Evolutionary conservation across 1,140 invertebrate species (phyloP).

Genomic region (Oscheius sp.): DNA sequence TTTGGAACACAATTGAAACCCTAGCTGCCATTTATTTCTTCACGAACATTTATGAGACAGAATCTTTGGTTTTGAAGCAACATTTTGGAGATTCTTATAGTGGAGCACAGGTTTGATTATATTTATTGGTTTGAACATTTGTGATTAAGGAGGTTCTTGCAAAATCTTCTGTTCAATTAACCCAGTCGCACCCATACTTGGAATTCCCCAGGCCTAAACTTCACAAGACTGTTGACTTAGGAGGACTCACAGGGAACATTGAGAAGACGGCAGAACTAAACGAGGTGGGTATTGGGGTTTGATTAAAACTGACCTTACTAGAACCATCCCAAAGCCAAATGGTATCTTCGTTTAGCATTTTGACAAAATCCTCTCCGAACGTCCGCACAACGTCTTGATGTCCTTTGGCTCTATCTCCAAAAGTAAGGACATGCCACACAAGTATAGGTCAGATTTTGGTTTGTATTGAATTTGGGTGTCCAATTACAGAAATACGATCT

Average conservation of each 20-base stretch:
- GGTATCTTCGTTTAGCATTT: no score
- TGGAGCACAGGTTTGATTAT: background rate
- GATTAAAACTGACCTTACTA: no score
- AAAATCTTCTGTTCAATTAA: background rate
- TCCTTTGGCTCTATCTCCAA: constrained; percentile 17
- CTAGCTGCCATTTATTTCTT: background rate
- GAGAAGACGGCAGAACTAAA: constrained; percentile 42
- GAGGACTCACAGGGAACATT: constrained; percentile 24
- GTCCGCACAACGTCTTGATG: constrained; percentile 14
- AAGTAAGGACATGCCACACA: constrained; percentile 8
- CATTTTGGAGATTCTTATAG: background rate
- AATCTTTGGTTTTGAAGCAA: background rate
- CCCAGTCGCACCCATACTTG: constrained; percentile 14
- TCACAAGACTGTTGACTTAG: constrained; percentile 10
- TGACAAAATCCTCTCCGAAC: constrained; percentile 4
- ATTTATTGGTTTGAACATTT: background rate
- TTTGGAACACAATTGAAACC: background rate
- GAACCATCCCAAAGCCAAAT: no score
- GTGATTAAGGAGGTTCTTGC: background rate
- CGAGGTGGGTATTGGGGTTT: no score
- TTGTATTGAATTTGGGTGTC: no score
- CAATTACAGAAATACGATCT: no score
- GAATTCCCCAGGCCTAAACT: constrained; percentile 19
- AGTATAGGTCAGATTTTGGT: constrained; percentile 20
- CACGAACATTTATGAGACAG: background rate